Evolutionary conservation across 1,140 invertebrate species (phyloP).

Genomic region (Octopus sinensis): DNA sequence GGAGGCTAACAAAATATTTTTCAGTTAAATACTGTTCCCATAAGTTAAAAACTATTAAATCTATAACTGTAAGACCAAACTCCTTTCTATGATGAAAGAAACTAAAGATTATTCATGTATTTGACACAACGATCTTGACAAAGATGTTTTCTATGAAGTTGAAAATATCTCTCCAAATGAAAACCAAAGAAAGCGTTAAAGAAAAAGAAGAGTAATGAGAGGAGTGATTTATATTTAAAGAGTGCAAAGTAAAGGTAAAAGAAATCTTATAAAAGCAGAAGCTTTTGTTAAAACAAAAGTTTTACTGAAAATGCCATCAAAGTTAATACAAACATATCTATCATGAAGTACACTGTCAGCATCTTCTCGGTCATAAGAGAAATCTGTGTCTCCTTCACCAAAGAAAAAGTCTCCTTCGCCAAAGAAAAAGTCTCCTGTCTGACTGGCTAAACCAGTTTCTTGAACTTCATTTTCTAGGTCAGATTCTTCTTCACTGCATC

Average conservation of each 20-base stretch:
- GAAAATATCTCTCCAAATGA: too few species aligned
- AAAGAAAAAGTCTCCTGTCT: slow-evolving; percentile 63
- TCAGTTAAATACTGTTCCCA: too few species aligned
- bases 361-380: slow-evolving; percentile 1
- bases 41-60: too few species aligned
- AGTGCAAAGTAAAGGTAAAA: neutral
- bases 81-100: too few species aligned
- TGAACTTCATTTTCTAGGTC: slow-evolving; percentile 49
- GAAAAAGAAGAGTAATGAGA: too few species aligned
- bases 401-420: slow-evolving; percentile 58
- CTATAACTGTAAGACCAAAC: too few species aligned
- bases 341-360: neutral
- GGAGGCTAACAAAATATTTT: too few species aligned
- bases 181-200: too few species aligned
- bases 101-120: too few species aligned
- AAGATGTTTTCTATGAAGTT: too few species aligned
- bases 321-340: neutral
- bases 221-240: too few species aligned
- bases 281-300: neutral
- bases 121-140: too few species aligned
- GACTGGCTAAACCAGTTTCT: slow-evolving; percentile 44
- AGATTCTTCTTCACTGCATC: slow-evolving; percentile 53
- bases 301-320: neutral
- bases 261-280: neutral
- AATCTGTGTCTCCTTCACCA: slow-evolving; percentile 62